phyloP scores from a whole-genome alignment of 2,888 invertebrate species.

The Schrankia costaestrigalis region DNA sequence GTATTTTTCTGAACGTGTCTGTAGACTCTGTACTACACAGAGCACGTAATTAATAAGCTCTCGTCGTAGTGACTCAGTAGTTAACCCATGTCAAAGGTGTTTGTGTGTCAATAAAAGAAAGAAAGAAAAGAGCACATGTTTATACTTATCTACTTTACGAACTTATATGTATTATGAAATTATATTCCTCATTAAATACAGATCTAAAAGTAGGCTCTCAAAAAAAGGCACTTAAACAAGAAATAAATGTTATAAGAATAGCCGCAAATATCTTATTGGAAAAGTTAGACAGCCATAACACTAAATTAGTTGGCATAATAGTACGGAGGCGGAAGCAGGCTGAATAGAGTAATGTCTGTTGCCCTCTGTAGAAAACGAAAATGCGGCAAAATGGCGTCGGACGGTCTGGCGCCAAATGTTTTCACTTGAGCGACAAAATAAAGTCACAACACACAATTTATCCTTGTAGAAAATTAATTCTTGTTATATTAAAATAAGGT shows the following conservation, averaged over 20 bases:
- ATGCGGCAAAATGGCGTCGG: slow-evolving; percentile 63
- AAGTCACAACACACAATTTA: slow-evolving; percentile 23
- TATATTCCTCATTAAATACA: too few species aligned
- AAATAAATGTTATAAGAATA: slow-evolving; percentile 29
- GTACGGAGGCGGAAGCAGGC: slow-evolving; percentile 59
- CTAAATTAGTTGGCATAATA: slow-evolving; percentile 67
- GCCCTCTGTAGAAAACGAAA: slow-evolving; percentile 50
- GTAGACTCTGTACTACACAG: too few species aligned
- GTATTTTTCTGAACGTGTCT: too few species aligned
- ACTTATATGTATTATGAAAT: too few species aligned
- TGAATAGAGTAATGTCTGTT: slow-evolving; percentile 48
- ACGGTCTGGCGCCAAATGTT: slow-evolving; percentile 65
- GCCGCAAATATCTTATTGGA: slow-evolving; percentile 40
- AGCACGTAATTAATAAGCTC: too few species aligned
- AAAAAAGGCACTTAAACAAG: slow-evolving; percentile 10
- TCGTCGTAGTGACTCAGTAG: too few species aligned
- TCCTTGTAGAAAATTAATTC: not conserved
- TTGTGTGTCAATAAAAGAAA: too few species aligned
- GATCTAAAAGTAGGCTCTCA: too few species aligned
- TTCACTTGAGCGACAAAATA: slow-evolving; percentile 36
- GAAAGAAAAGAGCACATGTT: too few species aligned
- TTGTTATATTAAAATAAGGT: fast-evolving
- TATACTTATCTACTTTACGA: too few species aligned
- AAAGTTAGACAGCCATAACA: slow-evolving; percentile 55
- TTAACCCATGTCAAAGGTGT: too few species aligned